These are phyloP conservation scores for Arctocebus calabarensis DNA, from an alignment of 2,797 vertebrate species.

Conservation along the genomic window DNA sequence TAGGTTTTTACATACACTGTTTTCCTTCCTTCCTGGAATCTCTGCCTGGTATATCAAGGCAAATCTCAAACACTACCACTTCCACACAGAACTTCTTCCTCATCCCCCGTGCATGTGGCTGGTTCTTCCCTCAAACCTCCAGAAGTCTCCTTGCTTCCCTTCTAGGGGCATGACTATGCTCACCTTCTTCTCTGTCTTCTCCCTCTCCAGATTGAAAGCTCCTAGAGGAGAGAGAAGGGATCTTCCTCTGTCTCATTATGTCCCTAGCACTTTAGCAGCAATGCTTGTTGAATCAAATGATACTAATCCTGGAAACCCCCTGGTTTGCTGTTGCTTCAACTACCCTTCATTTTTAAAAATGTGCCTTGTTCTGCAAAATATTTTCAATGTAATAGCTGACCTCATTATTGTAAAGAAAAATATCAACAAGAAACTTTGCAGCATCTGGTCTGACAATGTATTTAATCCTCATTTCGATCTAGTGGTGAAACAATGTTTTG, in stretches of 20 bases:
- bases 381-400: constrained; percentile 26
- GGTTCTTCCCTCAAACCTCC: constrained; percentile 10
- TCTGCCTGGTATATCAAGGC: neutral
- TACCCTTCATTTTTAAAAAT: constrained; percentile 47
- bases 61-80: neutral
- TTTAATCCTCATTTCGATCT: constrained; percentile 33
- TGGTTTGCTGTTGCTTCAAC: neutral
- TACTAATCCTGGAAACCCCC: neutral
- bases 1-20: neutral
- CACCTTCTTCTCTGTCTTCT: neutral
- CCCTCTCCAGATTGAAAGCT: neutral
- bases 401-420: neutral
- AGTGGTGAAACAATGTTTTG: constrained; percentile 17
- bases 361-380: constrained; percentile 26
- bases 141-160: neutral
- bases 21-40: neutral
- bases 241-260: constrained; percentile 11
- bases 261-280: neutral
- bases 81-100: neutral
- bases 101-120: neutral
- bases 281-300: neutral
- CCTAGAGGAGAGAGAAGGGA: constrained; percentile 10
- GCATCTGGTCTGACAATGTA: neutral
- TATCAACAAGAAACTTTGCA: neutral
- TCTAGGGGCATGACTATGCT: neutral